phyloP scores from a whole-genome alignment of 2,113 vertebrate species.

The Oreochromis aureus region DNA sequence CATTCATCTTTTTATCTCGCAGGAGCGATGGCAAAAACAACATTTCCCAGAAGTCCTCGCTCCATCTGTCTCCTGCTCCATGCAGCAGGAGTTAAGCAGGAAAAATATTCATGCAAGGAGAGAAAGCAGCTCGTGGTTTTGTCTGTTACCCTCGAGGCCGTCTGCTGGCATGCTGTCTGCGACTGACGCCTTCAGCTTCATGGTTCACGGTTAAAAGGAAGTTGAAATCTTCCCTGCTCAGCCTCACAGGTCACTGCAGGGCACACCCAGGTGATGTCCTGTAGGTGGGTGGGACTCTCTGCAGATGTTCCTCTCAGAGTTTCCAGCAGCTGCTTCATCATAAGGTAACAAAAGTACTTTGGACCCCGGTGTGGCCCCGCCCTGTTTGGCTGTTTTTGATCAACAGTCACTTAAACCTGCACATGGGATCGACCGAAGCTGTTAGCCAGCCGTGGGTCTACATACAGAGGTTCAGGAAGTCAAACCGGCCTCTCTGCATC shows the following conservation, averaged over 20 bases:
- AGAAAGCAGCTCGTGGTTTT: background rate
- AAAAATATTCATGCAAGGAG: fast-evolving
- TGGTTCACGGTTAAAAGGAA: background rate
- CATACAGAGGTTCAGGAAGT: background rate
- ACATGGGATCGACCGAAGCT: fast-evolving
- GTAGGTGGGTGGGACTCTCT: background rate
- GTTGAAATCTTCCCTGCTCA: background rate
- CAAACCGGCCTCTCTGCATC: background rate
- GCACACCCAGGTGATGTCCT: background rate
- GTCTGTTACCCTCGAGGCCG: background rate
- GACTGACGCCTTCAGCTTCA: background rate
- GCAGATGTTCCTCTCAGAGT: background rate
- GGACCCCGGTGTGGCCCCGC: fast-evolving
- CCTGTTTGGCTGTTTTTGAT: background rate
- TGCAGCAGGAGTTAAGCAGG: background rate
- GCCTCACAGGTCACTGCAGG: background rate
- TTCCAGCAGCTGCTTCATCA: background rate
- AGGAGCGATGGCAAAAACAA: background rate
- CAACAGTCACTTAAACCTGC: background rate
- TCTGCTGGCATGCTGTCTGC: background rate
- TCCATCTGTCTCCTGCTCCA: background rate
- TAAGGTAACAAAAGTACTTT: fast-evolving
- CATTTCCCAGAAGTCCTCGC: background rate
- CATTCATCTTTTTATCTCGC: background rate
- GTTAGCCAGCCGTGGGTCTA: background rate